Evolutionary conservation across 2,113 vertebrate genomes (phyloP).

Genomic region (Hipposideros armiger): DNA sequence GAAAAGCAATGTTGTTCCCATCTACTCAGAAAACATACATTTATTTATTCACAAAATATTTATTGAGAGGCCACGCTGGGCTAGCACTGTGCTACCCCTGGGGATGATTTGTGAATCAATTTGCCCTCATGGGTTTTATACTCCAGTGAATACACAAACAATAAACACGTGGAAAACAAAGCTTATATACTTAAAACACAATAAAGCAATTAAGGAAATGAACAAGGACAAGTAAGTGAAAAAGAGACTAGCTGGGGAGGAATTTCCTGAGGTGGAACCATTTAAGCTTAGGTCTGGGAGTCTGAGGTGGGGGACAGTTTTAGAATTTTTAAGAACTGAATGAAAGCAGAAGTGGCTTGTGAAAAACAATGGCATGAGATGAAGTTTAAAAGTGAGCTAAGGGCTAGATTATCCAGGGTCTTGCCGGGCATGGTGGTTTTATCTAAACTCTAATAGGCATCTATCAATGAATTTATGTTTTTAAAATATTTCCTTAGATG

Average conservation of each 20-base stretch:
- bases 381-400: not conserved
- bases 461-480: not conserved
- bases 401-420: not conserved
- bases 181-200: not conserved
- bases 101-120: not conserved
- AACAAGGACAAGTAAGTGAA: not conserved
- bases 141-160: not conserved
- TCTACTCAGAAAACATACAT: not conserved
- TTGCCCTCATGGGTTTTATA: not conserved
- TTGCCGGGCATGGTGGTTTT: not conserved
- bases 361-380: not conserved
- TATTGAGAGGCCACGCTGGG: not conserved
- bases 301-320: not conserved
- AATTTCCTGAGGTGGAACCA: not conserved
- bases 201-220: not conserved
- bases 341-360: not conserved
- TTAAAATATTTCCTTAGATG: not conserved
- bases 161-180: not conserved
- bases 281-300: not conserved
- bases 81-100: not conserved
- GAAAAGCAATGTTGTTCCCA: not conserved
- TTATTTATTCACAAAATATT: slow-evolving; percentile 34
- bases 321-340: not conserved
- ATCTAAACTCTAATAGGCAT: not conserved
- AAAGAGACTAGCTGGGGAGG: not conserved